phyloP scores from a whole-genome alignment of 2,797 vertebrate species.

The Lepus townsendii region DNA sequence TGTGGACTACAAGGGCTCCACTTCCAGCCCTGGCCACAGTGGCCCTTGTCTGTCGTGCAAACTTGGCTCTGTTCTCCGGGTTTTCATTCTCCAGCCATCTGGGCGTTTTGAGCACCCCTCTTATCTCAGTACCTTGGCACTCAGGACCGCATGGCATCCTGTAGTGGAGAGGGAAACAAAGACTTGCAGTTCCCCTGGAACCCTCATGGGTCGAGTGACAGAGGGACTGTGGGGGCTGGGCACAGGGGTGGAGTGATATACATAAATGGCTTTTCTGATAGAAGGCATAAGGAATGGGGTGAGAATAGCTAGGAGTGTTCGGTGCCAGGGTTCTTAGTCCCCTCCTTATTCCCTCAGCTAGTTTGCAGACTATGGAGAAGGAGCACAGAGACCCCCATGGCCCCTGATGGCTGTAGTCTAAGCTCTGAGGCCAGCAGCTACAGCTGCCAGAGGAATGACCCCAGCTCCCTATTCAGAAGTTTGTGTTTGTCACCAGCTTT shows the following conservation, averaged over 20 bases:
- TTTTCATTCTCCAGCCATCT: constrained; percentile 85
- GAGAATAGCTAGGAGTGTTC: constrained; percentile 76
- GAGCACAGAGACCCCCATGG: constrained; percentile 52
- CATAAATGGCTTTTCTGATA: constrained; percentile 75
- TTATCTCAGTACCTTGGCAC: constrained; percentile 84
- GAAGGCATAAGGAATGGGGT: constrained; percentile 41
- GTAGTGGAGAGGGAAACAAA: constrained; percentile 78
- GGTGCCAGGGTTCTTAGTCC: constrained; percentile 41
- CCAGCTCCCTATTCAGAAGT: constrained; percentile 22
- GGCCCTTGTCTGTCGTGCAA: constrained; percentile 79
- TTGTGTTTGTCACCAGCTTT: constrained; percentile 7
- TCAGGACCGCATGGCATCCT: constrained; percentile 80
- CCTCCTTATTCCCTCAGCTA: constrained; percentile 23
- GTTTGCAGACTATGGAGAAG: constrained; percentile 57
- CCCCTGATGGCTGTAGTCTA: neutral
- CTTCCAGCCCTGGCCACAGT: constrained; percentile 80
- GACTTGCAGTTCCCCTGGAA: constrained; percentile 67
- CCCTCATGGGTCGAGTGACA: constrained; percentile 68
- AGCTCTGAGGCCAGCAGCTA: neutral
- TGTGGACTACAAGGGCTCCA: constrained; percentile 71
- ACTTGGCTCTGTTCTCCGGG: constrained; percentile 78
- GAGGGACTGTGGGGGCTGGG: constrained; percentile 35
- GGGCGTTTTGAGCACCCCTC: constrained; percentile 83
- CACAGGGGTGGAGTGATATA: constrained; percentile 65
- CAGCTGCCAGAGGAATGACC: neutral